Evolutionary conservation across 2,797 vertebrate species (phyloP).

Genomic region (Aplochiton taeniatus): DNA sequence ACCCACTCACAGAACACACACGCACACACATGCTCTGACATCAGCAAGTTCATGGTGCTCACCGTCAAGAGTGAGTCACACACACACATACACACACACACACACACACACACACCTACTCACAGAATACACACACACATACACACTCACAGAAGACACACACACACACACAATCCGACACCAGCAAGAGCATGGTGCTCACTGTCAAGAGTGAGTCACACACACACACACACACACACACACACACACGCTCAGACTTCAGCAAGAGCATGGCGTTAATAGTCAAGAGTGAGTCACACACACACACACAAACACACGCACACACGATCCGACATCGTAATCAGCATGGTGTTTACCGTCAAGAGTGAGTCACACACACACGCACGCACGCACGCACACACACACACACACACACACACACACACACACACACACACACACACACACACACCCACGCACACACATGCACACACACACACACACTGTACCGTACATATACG

Average conservation of each 20-base stretch:
- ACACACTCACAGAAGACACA: conserved; percentile 7
- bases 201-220: conserved; percentile 36
- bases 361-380: conserved; percentile 37
- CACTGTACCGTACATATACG: too few relatives aligned
- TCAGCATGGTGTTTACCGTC: background rate
- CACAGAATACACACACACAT: conserved; percentile 6
- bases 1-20: conserved; percentile 6
- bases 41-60: too few relatives aligned
- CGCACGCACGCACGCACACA: background rate
- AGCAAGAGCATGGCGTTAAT: too few relatives aligned
- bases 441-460: too few relatives aligned
- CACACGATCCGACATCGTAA: background rate
- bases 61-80: background rate
- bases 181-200: background rate
- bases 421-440: too few relatives aligned
- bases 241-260: conserved; percentile 3
- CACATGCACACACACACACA: too few relatives aligned
- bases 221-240: background rate
- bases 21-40: too few relatives aligned
- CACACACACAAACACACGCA: background rate
- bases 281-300: background rate
- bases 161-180: conserved; percentile 3
- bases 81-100: background rate
- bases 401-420: conserved; percentile 1
- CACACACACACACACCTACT: conserved; percentile 1